Evolutionary conservation across 2,888 invertebrate species (phyloP).

Genomic region (Asteroscopus sphinx): DNA sequence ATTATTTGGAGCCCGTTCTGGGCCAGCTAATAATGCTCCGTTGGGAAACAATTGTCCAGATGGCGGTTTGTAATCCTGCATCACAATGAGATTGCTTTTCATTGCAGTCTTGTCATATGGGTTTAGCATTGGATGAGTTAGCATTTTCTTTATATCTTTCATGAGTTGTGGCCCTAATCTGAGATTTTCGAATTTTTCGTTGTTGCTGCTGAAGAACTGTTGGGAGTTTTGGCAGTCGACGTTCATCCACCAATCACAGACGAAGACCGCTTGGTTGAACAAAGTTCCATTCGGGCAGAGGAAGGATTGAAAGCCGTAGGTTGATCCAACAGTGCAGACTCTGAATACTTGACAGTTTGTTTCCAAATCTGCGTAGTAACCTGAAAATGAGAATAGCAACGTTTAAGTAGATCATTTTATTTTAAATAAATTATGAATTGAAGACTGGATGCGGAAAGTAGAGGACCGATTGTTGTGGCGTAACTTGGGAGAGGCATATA

Average conservation of each 20-base stretch:
- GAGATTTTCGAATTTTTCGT: conserved; percentile 83
- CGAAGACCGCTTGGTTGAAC: conserved; percentile 91
- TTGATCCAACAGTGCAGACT: conserved; percentile 90
- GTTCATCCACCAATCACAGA: conserved; percentile 93
- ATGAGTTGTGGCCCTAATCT: conserved; percentile 88
- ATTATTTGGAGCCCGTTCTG: conserved; percentile 73
- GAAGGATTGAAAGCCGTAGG: conserved; percentile 90
- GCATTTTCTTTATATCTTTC: conserved; percentile 90
- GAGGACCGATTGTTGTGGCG: too few species aligned
- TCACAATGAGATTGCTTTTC: conserved; percentile 77
- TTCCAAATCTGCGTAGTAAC: conserved; percentile 91
- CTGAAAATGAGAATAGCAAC: conserved; percentile 72
- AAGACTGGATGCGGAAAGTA: too few species aligned
- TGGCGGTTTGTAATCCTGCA: conserved; percentile 86
- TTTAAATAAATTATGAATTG: too few species aligned
- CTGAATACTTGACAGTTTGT: conserved; percentile 92
- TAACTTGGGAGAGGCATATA: too few species aligned
- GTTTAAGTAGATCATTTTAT: neutral
- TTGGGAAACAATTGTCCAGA: conserved; percentile 80
- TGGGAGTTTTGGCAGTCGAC: conserved; percentile 89
- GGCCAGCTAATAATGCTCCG: conserved; percentile 71
- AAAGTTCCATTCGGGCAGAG: conserved; percentile 92
- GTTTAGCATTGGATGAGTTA: conserved; percentile 85
- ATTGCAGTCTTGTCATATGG: conserved; percentile 77
- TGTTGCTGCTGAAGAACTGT: conserved; percentile 77